Base-by-base conservation (phyloP, 1,140 invertebrate genomes). In the Plodia interpunctella region DNA sequence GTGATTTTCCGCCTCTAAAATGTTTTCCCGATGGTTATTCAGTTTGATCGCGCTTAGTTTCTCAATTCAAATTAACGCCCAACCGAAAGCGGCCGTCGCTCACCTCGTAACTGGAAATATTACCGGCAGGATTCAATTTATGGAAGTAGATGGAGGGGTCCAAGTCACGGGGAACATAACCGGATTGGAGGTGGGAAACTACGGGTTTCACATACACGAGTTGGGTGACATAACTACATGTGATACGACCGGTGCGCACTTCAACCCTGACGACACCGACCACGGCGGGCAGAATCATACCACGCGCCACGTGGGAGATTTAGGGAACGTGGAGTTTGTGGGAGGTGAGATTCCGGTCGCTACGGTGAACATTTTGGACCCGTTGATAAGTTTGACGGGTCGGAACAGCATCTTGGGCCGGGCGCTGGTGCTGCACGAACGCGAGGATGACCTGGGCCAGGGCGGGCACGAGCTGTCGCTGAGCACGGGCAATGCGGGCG, bases 151-250 rank as follows among this genome's bases (percentile, higher is more conserved):
- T 2, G 65, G 78, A 11, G 91, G 91, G 5, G 87, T 94, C 6
- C 76, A 65, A 2, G 83, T 96, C 5, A 85, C 80, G 13, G 97
- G 96, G 17, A 82, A 80, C 13, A 90, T 98, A 55, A 86, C 62
- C 0, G 95, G 95, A 9, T 87, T 98, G 1, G 84, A 82, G 1
- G 83, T 87, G 32, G 91, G 91, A 13, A 76, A 81, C 4, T 93
- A 95, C 76, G 97, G 96, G 1, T 97, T 98, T 80, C 97, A 98
- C 74, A 88, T 98, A 6, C 97, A 98, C 78, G 92, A 95, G 73
- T 93, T 93, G 70, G 95, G 96, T 18, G 95, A 97, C 74, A 82
- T 94, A 10, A 92, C 87, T 28, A 91, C 94, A 57, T 96, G 95
- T 76, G 73, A 74, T 8, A 91, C 91, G 0, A 90, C 94, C 5